Conservation (phyloP, 1,140 invertebrate genomes). For the Zophobas atratus region DNA sequence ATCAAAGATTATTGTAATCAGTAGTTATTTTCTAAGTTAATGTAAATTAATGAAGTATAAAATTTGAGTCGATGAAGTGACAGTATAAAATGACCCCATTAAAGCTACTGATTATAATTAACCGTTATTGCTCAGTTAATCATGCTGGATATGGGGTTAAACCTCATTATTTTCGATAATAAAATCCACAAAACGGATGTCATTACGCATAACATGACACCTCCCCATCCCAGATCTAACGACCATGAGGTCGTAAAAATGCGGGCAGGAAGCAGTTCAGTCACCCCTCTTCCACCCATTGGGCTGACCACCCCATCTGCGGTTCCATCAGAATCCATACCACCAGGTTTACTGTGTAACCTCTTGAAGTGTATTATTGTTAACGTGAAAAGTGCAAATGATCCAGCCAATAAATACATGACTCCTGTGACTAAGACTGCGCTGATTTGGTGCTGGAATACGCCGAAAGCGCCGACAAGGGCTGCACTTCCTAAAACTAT, state of each 20-base stretch:
- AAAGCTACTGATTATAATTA: constrained; percentile 15
- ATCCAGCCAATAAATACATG: constrained; percentile 91
- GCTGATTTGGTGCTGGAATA: constrained; percentile 89
- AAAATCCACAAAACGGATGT: constrained; percentile 89
- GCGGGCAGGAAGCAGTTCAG: constrained; percentile 71
- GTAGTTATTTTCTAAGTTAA: background rate
- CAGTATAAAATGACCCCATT: background rate
- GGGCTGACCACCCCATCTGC: constrained; percentile 78
- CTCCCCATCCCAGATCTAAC: constrained; percentile 86
- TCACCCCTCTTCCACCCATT: constrained; percentile 69
- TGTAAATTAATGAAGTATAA: too few relatives aligned
- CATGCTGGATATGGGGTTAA: constrained; percentile 84
- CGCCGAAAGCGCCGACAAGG: constrained; percentile 86
- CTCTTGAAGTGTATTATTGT: constrained; percentile 93
- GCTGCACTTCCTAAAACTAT: constrained; percentile 88
- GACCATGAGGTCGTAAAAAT: constrained; percentile 87
- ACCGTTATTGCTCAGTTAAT: constrained; percentile 70
- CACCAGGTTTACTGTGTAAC: constrained; percentile 76
- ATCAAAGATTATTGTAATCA: background rate
- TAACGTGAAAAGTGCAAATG: constrained; percentile 90
- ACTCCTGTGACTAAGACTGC: constrained; percentile 92
- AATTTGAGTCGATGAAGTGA: too few relatives aligned
- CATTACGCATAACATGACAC: constrained; percentile 83
- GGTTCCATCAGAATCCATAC: constrained; percentile 73
- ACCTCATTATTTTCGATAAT: constrained; percentile 91